Evolutionary conservation across 2,888 invertebrate species (phyloP), one percentile per base, ranked within the genome.

Genomic region (Endotricha flammealis): DNA sequence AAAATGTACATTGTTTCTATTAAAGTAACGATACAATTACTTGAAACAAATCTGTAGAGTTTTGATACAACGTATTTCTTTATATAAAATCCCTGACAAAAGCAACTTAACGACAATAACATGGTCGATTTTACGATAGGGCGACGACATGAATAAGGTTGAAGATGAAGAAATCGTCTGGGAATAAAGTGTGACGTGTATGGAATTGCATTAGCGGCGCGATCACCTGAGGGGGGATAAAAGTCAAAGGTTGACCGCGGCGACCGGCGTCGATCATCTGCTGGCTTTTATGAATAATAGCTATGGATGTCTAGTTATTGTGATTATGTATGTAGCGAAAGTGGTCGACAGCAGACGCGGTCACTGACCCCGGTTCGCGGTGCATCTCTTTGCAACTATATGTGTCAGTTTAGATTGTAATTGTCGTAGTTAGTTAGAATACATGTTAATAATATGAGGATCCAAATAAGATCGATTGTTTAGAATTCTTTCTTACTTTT

Each of bases 321-420:
- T 38, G 45, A 57, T 59, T 61, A 60, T 58, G 51, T 56, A 57
- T 66, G 53, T 55, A 66, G 81, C 70, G 83, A 85, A 83, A 85
- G 83, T 76, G 57, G 57, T 53, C 49, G 42, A 41, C 50, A 57
- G 29, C 44, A 28, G 47, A 40, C 30, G 58, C 53, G 72, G 76
- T 71, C 74, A 47, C 43, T 67, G 77, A 77, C 64, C 78, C 48
- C 57, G 36, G 50, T 51, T 60, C 54, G 57, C 53, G 60, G 58
- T 73, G 70, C 72, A 72, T 72, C 73, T 71, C 53, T 48, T 52
- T 46, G 46, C 51, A 55, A 52, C 53, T 16, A 14, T 16, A 33
- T 20, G n/a, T n/a, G n/a, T n/a, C n/a, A n/a, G n/a, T n/a, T n/a
- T n/a, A n/a, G n/a, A n/a, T n/a, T n/a, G n/a, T n/a, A n/a, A n/a